Percentiles rank a stretch among this genome's conserved stretches.
These are phyloP conservation scores for Gisinianus flammeolus DNA, from an alignment of 2,888 invertebrate species.

Conservation along the genomic window DNA sequence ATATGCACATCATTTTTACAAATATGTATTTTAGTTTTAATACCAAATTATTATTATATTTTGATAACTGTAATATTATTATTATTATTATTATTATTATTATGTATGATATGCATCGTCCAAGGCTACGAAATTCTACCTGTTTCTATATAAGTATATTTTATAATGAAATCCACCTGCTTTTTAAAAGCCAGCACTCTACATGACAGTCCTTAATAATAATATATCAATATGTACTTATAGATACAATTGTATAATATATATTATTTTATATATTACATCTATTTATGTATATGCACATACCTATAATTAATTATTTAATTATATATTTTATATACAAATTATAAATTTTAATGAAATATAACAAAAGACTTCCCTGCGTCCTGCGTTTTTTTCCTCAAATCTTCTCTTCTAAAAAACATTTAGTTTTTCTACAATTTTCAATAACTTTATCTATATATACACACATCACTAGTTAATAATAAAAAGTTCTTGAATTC, in stretches of 20 bases:
- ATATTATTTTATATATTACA: neutral
- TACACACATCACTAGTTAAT: too few relatives aligned
- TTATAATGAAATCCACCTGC: neutral
- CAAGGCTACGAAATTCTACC: constrained; percentile 41
- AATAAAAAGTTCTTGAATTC: too few relatives aligned
- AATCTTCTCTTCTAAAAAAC: too few relatives aligned
- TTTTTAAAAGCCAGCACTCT: constrained; percentile 4
- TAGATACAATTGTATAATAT: neutral
- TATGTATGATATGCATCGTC: constrained; percentile 39
- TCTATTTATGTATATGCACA: neutral
- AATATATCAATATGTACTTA: neutral
- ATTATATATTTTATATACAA: constrained; percentile 5
- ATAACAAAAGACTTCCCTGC: constrained; percentile 37
- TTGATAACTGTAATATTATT: neutral
- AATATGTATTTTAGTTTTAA: neutral
- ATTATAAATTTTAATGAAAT: neutral
- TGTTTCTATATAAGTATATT: neutral
- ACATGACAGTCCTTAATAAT: neutral
- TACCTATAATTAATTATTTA: neutral
- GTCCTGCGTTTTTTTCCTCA: constrained; percentile 7
- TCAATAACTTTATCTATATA: too few relatives aligned
- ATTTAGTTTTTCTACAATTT: too few relatives aligned
- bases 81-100: too few relatives aligned
- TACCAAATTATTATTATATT: neutral
- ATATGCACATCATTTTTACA: neutral